Evolutionary conservation across 2,797 vertebrate species (phyloP).

Genomic region (Anabacerthia variegaticeps): DNA sequence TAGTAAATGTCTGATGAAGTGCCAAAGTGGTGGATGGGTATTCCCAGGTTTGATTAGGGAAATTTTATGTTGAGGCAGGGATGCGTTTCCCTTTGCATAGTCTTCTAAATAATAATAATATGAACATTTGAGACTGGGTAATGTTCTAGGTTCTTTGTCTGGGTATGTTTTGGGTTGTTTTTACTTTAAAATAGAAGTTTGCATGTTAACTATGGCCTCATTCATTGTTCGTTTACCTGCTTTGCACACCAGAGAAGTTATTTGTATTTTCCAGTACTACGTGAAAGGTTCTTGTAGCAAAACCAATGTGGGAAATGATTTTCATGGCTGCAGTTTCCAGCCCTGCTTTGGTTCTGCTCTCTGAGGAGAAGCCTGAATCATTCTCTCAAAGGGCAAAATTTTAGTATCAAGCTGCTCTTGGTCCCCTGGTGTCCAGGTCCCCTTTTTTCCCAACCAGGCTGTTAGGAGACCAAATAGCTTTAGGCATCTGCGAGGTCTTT

Average conservation of each 20-base stretch:
- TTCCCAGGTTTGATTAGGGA: background rate
- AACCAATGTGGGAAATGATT: background rate
- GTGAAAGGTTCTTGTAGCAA: background rate
- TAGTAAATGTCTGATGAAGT: background rate
- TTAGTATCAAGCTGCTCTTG: background rate
- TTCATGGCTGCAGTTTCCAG: background rate
- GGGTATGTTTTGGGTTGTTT: background rate
- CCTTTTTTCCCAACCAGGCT: background rate
- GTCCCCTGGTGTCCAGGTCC: too few relatives aligned
- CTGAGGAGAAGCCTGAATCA: background rate
- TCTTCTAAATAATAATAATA: background rate
- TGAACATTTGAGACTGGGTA: background rate
- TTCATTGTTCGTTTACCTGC: background rate
- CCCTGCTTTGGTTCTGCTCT: background rate
- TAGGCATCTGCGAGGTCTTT: background rate
- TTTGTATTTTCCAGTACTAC: background rate
- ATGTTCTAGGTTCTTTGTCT: background rate
- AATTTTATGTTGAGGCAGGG: background rate
- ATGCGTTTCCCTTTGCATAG: background rate
- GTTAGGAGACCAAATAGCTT: background rate
- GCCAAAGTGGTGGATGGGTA: background rate
- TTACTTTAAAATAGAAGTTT: background rate
- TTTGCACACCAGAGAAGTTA: background rate
- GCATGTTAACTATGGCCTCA: accelerated
- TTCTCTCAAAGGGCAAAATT: background rate